Evolutionary conservation across 2,113 vertebrate genomes (phyloP).

Genomic region (Limnothrissa miodon): DNA sequence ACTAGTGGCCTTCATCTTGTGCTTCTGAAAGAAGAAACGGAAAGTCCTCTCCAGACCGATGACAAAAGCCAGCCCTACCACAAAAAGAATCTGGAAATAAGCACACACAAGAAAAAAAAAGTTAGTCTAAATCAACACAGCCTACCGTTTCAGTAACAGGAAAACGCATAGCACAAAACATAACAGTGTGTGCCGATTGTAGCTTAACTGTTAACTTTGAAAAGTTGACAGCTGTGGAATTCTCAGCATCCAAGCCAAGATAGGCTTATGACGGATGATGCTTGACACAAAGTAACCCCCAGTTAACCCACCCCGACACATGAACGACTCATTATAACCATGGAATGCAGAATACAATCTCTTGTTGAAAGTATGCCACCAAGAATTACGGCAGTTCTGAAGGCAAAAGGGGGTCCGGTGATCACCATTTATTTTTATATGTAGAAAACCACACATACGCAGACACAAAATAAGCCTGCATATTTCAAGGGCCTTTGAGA

Average conservation of each 20-base stretch:
- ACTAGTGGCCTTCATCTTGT: conserved; percentile 93
- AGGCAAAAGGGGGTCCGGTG: too few relatives aligned
- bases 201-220: neutral
- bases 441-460: neutral
- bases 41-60: conserved; percentile 97
- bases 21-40: conserved; percentile 98
- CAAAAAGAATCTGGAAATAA: conserved; percentile 86
- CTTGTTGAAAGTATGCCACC: too few relatives aligned
- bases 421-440: too few relatives aligned
- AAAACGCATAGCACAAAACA: neutral
- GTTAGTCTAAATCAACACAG: neutral
- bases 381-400: too few relatives aligned
- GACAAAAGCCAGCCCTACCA: conserved; percentile 92
- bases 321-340: too few relatives aligned
- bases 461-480: neutral
- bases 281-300: neutral
- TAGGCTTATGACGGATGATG: neutral
- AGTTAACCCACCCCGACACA: neutral
- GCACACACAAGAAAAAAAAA: neutral
- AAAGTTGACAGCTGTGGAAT: conserved; percentile 13
- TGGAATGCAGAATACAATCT: too few relatives aligned
- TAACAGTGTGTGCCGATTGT: neutral
- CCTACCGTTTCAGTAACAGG: neutral
- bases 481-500: neutral
- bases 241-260: conserved; percentile 7